Evolutionary conservation across 2,888 invertebrate genomes (phyloP).

Genomic region (Achlya flavicornis): DNA sequence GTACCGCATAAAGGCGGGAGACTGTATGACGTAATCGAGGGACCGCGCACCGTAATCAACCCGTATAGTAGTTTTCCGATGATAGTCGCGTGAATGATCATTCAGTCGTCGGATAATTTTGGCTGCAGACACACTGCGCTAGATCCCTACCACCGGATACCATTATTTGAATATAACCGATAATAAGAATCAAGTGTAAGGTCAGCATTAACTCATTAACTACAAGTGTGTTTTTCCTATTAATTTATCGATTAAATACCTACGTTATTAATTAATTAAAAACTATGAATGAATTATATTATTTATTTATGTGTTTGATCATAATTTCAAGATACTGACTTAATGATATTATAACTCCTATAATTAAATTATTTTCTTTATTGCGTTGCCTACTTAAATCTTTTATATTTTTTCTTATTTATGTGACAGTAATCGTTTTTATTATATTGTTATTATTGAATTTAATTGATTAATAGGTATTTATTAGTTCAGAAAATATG

Average conservation of each 20-base stretch:
- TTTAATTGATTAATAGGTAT: neutral
- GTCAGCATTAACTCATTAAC: slow-evolving; percentile 2
- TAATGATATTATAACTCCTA: neutral
- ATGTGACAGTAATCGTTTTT: neutral
- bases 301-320: slow-evolving; percentile 12
- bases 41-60: slow-evolving; percentile 19
- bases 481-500: neutral
- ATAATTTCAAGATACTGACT: neutral
- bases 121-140: slow-evolving; percentile 43
- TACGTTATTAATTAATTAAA: neutral
- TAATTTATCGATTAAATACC: neutral
- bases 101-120: slow-evolving; percentile 53
- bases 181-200: slow-evolving; percentile 4
- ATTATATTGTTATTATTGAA: neutral
- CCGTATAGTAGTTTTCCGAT: slow-evolving; percentile 50
- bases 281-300: slow-evolving; percentile 15
- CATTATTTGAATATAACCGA: slow-evolving; percentile 1
- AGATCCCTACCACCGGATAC: slow-evolving; percentile 14
- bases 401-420: neutral
- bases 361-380: neutral
- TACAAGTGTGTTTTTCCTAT: neutral
- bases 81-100: slow-evolving; percentile 22
- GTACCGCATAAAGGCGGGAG: neutral
- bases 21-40: slow-evolving; percentile 28
- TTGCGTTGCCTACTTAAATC: neutral